Percentiles rank a stretch among this genome's conserved stretches.
phyloP scores from a whole-genome alignment of 1,140 invertebrate genomes.

The Gryllus bimaculatus region DNA sequence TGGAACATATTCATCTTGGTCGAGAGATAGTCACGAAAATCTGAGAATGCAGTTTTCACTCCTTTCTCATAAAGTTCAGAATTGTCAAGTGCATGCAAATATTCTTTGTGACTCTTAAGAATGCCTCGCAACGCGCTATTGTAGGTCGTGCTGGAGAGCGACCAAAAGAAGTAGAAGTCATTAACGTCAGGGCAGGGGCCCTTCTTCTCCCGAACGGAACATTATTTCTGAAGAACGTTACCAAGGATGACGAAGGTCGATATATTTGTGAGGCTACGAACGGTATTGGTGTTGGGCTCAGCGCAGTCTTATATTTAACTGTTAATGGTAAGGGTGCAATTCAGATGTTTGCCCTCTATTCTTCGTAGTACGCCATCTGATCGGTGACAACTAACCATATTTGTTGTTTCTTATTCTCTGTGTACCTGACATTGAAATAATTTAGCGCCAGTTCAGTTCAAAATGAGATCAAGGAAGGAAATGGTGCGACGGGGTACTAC shows the following conservation, averaged over 20 bases:
- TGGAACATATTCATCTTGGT: no score
- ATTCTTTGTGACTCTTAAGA: conserved; percentile 11
- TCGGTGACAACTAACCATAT: no score
- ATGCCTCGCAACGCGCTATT: conserved; percentile 9
- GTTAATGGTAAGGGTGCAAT: conserved; percentile 46
- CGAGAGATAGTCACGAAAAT: no score
- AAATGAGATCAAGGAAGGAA: conserved; percentile 15
- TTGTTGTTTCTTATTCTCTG: no score
- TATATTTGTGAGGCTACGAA: conserved; percentile 54
- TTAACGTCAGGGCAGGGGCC: conserved; percentile 19
- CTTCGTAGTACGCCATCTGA: no score
- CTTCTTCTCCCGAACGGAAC: conserved; percentile 39
- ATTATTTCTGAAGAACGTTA: conserved; percentile 42
- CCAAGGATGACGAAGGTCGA: conserved; percentile 45
- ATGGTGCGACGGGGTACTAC: conserved; percentile 14
- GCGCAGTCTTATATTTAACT: conserved; percentile 51
- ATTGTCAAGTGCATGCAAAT: conserved; percentile 10
- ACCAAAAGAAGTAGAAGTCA: conserved; percentile 13
- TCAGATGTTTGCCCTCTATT: no score
- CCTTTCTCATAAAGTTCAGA: not conserved
- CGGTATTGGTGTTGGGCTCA: conserved; percentile 50
- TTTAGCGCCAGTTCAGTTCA: conserved; percentile 18
- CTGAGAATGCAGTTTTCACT: no score
- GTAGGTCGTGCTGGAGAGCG: conserved; percentile 11
- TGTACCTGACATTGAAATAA: no score